Conservation (phyloP, 2,797 vertebrate genomes). For the Zalophus californianus region DNA sequence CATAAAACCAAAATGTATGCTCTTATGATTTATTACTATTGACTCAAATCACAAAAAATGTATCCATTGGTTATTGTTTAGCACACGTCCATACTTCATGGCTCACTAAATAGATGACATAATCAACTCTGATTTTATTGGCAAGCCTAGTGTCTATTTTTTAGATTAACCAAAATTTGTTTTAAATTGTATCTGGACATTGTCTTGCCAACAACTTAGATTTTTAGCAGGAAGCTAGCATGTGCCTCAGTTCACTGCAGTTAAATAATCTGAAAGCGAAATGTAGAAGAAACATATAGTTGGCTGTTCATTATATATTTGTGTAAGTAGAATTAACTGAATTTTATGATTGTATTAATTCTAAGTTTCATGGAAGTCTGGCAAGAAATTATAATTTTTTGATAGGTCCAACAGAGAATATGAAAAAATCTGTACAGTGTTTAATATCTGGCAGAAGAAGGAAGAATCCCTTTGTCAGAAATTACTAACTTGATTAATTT, state of each 20-base stretch:
- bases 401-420: background rate
- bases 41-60: background rate
- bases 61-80: background rate
- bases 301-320: background rate
- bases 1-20: background rate
- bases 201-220: background rate
- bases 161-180: conserved; percentile 18
- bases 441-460: background rate
- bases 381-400: conserved; percentile 40
- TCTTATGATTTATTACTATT: background rate
- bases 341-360: conserved; percentile 27
- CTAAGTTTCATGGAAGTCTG: conserved; percentile 12
- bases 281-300: background rate
- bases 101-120: background rate
- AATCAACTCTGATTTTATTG: background rate
- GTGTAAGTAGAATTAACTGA: background rate
- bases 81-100: background rate
- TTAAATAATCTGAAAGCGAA: conserved; percentile 52
- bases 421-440: background rate
- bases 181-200: conserved; percentile 25
- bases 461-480: conserved; percentile 25
- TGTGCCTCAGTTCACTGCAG: background rate
- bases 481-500: background rate
- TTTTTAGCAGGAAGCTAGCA: background rate
- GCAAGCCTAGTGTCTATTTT: background rate